phyloP scores from a whole-genome alignment of 2,113 vertebrate genomes.

The Lepus americanus region DNA sequence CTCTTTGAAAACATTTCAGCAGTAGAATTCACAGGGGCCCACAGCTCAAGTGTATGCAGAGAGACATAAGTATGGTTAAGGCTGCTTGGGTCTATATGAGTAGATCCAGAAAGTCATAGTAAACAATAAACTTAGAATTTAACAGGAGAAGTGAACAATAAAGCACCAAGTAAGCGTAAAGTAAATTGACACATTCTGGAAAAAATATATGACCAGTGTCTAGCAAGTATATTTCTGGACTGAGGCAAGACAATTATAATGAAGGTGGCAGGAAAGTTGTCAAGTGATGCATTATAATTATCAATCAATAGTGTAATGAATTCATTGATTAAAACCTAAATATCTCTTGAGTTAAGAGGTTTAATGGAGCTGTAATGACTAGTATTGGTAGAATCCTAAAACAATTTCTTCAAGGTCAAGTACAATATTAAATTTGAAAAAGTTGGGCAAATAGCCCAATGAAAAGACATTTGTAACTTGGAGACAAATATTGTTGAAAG shows the following conservation, averaged over 20 bases:
- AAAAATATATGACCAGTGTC: neutral
- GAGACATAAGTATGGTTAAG: fast-evolving
- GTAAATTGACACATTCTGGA: neutral
- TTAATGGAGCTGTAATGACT: conserved; percentile 75
- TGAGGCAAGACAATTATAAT: conserved; percentile 62
- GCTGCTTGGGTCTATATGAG: neutral
- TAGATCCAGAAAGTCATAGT: neutral
- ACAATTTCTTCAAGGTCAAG: conserved; percentile 73
- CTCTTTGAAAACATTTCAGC: neutral
- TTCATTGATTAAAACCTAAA: conserved; percentile 79
- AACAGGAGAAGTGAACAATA: conserved; percentile 9
- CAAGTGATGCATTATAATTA: conserved; percentile 66
- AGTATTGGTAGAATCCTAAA: conserved; percentile 30
- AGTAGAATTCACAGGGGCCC: neutral
- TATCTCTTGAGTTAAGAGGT: conserved; percentile 63
- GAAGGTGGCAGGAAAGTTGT: conserved; percentile 49
- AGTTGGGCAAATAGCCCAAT: conserved; percentile 64
- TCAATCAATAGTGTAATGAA: conserved; percentile 73
- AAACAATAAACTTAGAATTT: neutral
- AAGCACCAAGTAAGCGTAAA: conserved; percentile 4
- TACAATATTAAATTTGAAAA: conserved; percentile 73
- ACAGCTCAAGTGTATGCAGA: neutral
- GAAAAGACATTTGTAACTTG: conserved; percentile 36
- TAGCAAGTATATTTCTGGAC: conserved; percentile 45
- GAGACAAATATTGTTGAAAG: conserved; percentile 23